A percentile compares a stretch with the other conserved stretches of the same genome.
These are phyloP conservation scores for Eurypyga helias DNA, from an alignment of 2,113 vertebrate species.

Conservation along the genomic window DNA sequence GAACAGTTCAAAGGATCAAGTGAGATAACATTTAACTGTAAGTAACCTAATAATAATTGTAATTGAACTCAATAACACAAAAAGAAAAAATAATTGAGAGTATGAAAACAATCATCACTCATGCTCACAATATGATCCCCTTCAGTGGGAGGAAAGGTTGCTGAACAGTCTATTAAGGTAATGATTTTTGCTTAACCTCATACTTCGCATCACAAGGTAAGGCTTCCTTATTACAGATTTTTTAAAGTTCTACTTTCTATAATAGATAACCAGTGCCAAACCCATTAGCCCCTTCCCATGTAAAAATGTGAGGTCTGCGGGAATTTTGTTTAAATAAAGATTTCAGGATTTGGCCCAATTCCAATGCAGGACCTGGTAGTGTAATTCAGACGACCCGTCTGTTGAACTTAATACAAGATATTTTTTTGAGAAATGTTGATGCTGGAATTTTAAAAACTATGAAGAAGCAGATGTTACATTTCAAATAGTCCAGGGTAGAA, in stretches of 20 bases:
- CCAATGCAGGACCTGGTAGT: neutral
- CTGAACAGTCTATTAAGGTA: neutral
- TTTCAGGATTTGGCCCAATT: neutral
- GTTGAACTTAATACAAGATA: neutral
- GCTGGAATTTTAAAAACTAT: neutral
- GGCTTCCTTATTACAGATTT: neutral
- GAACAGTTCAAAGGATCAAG: slow-evolving; percentile 22
- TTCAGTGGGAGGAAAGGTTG: neutral
- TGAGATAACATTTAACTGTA: slow-evolving; percentile 42
- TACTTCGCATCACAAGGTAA: neutral
- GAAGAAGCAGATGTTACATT: neutral
- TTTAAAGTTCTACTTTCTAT: neutral
- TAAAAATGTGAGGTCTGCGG: neutral
- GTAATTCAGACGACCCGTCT: neutral
- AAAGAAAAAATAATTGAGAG: slow-evolving; percentile 23
- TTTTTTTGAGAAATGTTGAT: neutral
- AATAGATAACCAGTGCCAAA: neutral
- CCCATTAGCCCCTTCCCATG: neutral
- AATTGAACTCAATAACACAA: slow-evolving; percentile 31
- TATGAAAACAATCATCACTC: neutral
- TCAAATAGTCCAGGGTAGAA: neutral
- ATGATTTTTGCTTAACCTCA: neutral
- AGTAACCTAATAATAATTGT: slow-evolving; percentile 19
- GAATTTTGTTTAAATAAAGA: neutral
- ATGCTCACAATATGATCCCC: neutral